A percentile compares a stretch with the other conserved stretches of the same genome.
phyloP scores from a whole-genome alignment of 2,797 vertebrate species.

The Notoglanidium macrostoma region DNA sequence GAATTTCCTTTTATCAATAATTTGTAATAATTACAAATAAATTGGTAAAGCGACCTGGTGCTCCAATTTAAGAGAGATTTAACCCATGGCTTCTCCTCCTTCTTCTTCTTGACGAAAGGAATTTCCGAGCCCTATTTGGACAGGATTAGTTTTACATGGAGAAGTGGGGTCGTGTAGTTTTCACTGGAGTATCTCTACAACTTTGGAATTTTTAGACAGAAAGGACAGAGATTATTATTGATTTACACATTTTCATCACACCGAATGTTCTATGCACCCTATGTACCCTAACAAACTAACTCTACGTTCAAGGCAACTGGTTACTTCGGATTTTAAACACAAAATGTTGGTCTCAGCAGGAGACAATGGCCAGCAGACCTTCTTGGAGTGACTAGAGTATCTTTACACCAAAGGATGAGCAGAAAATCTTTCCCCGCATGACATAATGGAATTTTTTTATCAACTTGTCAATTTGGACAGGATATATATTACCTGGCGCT shows the following conservation, averaged over 20 bases:
- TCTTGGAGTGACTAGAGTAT: too few relatives aligned
- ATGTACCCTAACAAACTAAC: neutral
- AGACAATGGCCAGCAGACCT: neutral
- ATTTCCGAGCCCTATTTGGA: neutral
- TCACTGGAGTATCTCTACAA: neutral
- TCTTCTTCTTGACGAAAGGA: neutral
- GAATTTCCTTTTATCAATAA: neutral
- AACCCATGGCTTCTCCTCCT: neutral
- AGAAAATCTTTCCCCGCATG: neutral
- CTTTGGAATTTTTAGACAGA: neutral
- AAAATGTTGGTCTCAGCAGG: neutral
- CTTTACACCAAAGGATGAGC: neutral
- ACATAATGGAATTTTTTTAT: slow-evolving; percentile 12
- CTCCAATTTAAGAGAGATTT: neutral
- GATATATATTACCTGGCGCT: neutral
- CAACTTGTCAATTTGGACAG: neutral
- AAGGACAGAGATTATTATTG: neutral
- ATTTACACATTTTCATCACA: neutral
- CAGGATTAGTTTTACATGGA: neutral
- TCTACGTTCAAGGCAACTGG: neutral
- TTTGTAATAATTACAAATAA: neutral
- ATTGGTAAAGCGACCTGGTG: neutral
- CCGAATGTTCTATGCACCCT: neutral
- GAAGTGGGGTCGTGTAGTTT: neutral
- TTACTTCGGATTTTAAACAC: neutral